phyloP scores from a whole-genome alignment of 2,888 invertebrate genomes.

The Melanostoma scalare region DNA sequence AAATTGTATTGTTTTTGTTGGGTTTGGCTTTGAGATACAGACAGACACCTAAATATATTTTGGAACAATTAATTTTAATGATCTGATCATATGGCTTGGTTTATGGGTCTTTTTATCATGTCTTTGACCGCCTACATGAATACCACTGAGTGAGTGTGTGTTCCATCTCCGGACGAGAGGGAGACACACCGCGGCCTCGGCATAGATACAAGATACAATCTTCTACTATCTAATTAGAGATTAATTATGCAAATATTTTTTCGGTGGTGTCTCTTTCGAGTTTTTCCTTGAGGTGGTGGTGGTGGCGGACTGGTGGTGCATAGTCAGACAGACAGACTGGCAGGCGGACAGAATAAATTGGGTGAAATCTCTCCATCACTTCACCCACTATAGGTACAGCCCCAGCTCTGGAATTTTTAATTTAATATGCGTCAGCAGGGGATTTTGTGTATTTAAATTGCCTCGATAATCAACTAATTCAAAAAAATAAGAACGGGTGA shows the following conservation, averaged over 20 bases:
- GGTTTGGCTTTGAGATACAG: background rate
- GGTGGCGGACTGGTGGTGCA: background rate
- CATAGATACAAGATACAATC: slow-evolving; percentile 49
- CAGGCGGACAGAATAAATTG: slow-evolving; percentile 43
- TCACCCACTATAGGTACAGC: background rate
- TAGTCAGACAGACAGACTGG: slow-evolving; percentile 16
- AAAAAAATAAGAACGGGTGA: background rate
- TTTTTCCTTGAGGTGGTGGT: slow-evolving; percentile 11
- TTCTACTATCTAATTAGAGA: slow-evolving; percentile 66
- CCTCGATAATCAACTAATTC: slow-evolving; percentile 19
- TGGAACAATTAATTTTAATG: slow-evolving; percentile 63
- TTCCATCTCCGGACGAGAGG: slow-evolving; percentile 9
- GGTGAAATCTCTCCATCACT: slow-evolving; percentile 24
- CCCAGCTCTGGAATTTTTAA: slow-evolving; percentile 35
- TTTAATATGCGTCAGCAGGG: slow-evolving; percentile 48
- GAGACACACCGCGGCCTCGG: slow-evolving; percentile 7
- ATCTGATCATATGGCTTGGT: slow-evolving; percentile 52
- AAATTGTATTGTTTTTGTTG: slow-evolving; percentile 26
- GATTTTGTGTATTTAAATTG: slow-evolving; percentile 19
- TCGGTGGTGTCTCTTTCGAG: slow-evolving; percentile 34
- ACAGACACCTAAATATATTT: slow-evolving; percentile 18
- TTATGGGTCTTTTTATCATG: slow-evolving; percentile 28
- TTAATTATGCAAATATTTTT: slow-evolving; percentile 71
- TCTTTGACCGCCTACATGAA: slow-evolving; percentile 58
- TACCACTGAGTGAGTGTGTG: slow-evolving; percentile 40